A percentile compares a stretch with the other conserved stretches of the same genome.
Evolutionary conservation across 2,113 vertebrate species (phyloP).

Genomic region (Psittacara wagleri): DNA sequence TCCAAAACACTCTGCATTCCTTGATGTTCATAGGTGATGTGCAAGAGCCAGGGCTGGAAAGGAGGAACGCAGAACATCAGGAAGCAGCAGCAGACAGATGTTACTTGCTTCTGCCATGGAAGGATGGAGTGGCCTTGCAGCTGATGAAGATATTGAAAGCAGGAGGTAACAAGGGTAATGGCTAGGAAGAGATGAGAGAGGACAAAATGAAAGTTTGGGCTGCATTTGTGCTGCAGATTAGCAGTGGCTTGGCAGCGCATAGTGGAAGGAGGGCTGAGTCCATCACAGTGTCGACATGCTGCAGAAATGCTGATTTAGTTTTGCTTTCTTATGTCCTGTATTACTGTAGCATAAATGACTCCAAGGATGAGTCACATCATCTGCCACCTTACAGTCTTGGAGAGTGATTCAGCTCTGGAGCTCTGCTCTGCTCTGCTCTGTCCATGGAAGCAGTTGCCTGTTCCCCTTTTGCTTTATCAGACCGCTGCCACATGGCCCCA

Average conservation of each 20-base stretch:
- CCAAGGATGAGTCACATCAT: accelerated
- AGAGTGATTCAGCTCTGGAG: not conserved
- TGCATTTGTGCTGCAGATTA: too few relatives aligned
- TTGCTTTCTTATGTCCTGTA: not conserved
- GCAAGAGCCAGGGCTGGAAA: not conserved
- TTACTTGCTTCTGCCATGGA: not conserved
- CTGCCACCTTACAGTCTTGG: not conserved
- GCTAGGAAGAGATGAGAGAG: accelerated
- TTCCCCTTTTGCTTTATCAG: not conserved
- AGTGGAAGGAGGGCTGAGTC: not conserved
- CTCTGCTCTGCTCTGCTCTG: accelerated
- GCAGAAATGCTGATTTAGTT: not conserved
- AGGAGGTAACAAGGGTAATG: not conserved
- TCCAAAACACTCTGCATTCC: not conserved
- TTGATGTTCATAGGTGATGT: not conserved
- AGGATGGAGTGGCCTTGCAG: not conserved
- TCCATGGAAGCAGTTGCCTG: accelerated
- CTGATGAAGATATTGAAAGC: not conserved
- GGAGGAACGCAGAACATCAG: not conserved
- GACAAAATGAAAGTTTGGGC: not conserved
- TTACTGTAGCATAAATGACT: not conserved
- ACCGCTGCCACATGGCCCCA: not conserved
- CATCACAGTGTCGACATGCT: accelerated
- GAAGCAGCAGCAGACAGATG: not conserved
- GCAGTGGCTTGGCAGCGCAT: not conserved